Base-by-base conservation (phyloP, 2,888 invertebrate species). In the Meghimatium bilineatum region DNA sequence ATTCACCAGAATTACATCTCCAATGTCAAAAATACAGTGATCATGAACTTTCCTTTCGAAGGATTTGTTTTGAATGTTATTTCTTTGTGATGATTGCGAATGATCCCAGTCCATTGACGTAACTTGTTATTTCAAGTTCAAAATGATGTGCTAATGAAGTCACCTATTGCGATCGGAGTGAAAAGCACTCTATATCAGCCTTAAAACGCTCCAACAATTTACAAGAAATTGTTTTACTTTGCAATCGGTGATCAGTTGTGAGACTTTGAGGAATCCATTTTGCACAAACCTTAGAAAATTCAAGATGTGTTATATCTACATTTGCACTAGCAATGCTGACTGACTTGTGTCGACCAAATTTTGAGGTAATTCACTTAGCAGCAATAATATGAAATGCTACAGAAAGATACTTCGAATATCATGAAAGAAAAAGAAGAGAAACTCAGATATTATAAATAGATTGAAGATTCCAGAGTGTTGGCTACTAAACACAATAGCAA, bases 141-240 rank as follows among this genome's bases (percentile, higher is more conserved):
- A 67, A 67, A 67, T 67, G 32, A 67, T 34, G 67, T 67, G 67
- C 34, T 34, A 2, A 67, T 32, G 67, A 17, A 34, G 67, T 34
- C 32, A 67, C 34, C 32, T 32, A 34, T 67, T 34, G 34, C 34
- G 20, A 20, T 67, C 67, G 32, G 32, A 67, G 67, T 17, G 20
- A 67, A 67, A 67, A 67, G 3, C 10, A 34, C 3, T 66, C 29
- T 66, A n/a, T 29, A 29, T 66, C 66, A 66, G 14, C 66, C 3
- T 66, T 66, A 29, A 66, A 66, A 66, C 29, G 5, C 66, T n/a
- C 66, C 66, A 66, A 66, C 14, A 32, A 29, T 66, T 66, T 29
- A 66, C 6, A 66, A 66, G 66, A 66, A 66, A 66, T 66, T 66
- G 66, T 6, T 34, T 69, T 69, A 12, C 67, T 69, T 69, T 69